Conservation (phyloP, 2,113 vertebrate species). For the Furnarius figulus region DNA sequence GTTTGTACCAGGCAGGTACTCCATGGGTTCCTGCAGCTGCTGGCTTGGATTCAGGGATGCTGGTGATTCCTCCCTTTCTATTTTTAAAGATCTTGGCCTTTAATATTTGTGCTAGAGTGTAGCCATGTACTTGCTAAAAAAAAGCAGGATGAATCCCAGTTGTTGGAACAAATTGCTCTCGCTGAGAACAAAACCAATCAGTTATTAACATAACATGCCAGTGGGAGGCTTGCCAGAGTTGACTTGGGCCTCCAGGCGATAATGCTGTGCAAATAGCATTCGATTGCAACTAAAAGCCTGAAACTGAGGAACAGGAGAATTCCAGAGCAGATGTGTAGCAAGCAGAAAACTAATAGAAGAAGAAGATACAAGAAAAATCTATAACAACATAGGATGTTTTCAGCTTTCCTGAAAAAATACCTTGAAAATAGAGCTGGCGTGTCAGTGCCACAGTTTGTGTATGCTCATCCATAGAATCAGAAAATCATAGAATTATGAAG, state of each 20-base stretch:
- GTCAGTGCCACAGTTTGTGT: not conserved
- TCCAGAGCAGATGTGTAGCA: not conserved
- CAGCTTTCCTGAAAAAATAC: not conserved
- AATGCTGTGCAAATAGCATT: slow-evolving; percentile 42
- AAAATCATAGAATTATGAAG: not conserved
- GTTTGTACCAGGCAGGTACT: not conserved
- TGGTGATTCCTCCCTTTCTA: not conserved
- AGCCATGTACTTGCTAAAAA: not conserved
- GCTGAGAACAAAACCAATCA: slow-evolving; percentile 4
- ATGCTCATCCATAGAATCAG: not conserved
- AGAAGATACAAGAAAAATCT: not conserved
- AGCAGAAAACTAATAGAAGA: not conserved
- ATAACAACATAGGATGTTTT: not conserved
- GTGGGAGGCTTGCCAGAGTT: slow-evolving; percentile 38
- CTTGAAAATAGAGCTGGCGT: not conserved
- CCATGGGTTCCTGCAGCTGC: not conserved
- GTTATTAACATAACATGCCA: slow-evolving; percentile 37
- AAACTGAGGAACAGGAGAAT: not conserved
- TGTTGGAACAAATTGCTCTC: slow-evolving; percentile 47
- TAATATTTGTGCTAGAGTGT: not conserved
- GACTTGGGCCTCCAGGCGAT: not conserved
- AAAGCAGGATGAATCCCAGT: slow-evolving; percentile 4
- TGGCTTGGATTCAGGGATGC: not conserved
- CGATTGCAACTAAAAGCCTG: slow-evolving; percentile 36
- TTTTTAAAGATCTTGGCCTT: slow-evolving; percentile 14